Conservation (phyloP, 2,797 vertebrate species). For the Lindbergichthys nudifrons region DNA sequence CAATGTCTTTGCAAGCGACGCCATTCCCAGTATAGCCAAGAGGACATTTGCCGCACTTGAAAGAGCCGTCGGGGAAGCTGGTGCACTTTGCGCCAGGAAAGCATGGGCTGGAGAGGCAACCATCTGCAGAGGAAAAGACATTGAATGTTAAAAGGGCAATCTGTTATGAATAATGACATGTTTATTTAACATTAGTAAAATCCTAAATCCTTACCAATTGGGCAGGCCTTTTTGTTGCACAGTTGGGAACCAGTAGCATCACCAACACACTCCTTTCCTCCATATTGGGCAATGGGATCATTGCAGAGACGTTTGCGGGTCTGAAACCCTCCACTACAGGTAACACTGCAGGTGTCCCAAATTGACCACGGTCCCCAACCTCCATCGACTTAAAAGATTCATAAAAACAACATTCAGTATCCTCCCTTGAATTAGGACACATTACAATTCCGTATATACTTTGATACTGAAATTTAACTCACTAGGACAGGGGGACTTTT, state of each 20-base stretch:
- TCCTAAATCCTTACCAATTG: constrained; percentile 87
- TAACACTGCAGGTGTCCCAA: constrained; percentile 94
- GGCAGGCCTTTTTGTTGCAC: constrained; percentile 95
- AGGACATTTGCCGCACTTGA: constrained; percentile 94
- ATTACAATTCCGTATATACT: neutral
- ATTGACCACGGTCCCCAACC: constrained; percentile 98
- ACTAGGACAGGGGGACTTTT: constrained; percentile 93
- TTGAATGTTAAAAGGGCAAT: neutral
- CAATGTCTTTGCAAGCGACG: constrained; percentile 90
- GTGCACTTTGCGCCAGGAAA: constrained; percentile 91
- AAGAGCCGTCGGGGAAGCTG: constrained; percentile 94
- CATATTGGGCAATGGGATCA: constrained; percentile 91
- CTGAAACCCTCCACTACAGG: constrained; percentile 94
- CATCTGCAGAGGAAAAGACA: constrained; percentile 83
- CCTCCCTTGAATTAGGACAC: neutral
- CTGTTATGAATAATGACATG: neutral
- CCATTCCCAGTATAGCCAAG: constrained; percentile 93
- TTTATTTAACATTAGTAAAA: neutral
- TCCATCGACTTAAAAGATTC: constrained; percentile 88
- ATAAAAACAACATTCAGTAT: constrained; percentile 14
- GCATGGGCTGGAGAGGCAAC: constrained; percentile 97
- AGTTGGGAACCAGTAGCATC: constrained; percentile 86
- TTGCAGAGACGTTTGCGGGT: constrained; percentile 92
- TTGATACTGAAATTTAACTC: constrained; percentile 67
- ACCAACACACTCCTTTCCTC: constrained; percentile 94